Conservation (phyloP, 2,113 vertebrate species). For the Pterocles orientalis region DNA sequence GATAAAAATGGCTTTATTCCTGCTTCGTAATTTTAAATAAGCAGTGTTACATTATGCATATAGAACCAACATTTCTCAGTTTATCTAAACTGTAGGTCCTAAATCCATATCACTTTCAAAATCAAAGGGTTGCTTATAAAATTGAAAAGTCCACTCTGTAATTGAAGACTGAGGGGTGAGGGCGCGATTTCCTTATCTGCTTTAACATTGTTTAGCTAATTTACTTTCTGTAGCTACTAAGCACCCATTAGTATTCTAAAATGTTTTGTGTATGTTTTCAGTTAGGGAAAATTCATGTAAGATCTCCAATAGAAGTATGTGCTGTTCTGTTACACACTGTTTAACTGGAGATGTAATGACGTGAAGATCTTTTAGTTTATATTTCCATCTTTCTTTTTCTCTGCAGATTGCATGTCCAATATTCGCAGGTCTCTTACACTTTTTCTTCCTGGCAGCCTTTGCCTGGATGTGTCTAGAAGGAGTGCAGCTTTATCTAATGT, state of each 20-base stretch:
- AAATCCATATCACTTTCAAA: background rate
- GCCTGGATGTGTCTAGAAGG: conserved; percentile 99
- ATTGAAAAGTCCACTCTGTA: background rate
- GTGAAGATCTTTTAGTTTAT: background rate
- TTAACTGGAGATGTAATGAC: background rate
- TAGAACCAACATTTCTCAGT: background rate
- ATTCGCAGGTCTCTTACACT: conserved; percentile 96
- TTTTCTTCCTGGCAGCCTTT: conserved; percentile 98
- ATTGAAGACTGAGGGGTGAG: background rate
- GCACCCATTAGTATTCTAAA: background rate
- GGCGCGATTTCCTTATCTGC: background rate
- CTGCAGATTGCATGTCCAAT: conserved; percentile 93
- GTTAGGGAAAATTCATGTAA: background rate
- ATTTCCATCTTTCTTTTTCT: conserved; percentile 47
- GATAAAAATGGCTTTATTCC: background rate
- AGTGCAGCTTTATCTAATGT: conserved; percentile 97
- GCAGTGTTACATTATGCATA: background rate
- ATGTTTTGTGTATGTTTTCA: background rate
- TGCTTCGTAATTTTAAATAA: background rate
- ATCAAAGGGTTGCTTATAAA: background rate
- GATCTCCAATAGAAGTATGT: background rate
- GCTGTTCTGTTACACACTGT: background rate
- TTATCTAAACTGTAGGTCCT: conserved; percentile 2
- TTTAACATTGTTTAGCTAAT: background rate
- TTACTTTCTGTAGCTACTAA: background rate